A percentile compares a stretch with the other conserved stretches of the same genome.
phyloP scores from a whole-genome alignment of 2,113 vertebrate species.

The Halcyon malimbica region DNA sequence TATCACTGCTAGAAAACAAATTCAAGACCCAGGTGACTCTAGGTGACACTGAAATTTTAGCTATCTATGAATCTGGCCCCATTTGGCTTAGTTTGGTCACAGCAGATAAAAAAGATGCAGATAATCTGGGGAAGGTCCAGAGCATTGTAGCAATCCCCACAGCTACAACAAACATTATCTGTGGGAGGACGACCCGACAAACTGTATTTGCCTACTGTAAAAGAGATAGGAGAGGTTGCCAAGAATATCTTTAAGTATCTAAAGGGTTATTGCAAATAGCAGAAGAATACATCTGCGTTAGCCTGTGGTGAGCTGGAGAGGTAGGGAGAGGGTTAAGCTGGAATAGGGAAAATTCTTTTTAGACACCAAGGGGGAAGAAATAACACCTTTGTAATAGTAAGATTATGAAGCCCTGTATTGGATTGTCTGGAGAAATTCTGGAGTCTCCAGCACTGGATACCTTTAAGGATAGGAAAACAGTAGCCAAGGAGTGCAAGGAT shows the following conservation, averaged over 20 bases:
- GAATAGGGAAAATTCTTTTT: background rate
- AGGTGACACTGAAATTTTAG: background rate
- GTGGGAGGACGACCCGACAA: background rate
- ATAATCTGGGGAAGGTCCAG: background rate
- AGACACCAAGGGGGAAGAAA: background rate
- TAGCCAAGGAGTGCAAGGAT: background rate
- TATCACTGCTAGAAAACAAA: background rate
- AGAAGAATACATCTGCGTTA: background rate
- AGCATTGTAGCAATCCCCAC: background rate
- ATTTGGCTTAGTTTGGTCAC: background rate
- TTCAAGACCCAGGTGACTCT: background rate
- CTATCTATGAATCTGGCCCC: background rate
- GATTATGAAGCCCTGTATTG: background rate
- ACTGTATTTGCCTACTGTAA: background rate
- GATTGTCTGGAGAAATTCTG: background rate
- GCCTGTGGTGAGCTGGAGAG: background rate
- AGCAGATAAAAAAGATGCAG: background rate
- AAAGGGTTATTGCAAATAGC: background rate
- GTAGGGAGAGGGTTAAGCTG: background rate
- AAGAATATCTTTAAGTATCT: background rate
- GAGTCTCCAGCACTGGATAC: background rate
- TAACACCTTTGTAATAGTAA: accelerated
- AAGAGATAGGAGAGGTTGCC: background rate
- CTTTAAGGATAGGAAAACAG: background rate
- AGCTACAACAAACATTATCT: background rate